A percentile compares a stretch with the other conserved stretches of the same genome.
phyloP scores from a whole-genome alignment of 2,888 invertebrate genomes.

The Polietes domitor region DNA sequence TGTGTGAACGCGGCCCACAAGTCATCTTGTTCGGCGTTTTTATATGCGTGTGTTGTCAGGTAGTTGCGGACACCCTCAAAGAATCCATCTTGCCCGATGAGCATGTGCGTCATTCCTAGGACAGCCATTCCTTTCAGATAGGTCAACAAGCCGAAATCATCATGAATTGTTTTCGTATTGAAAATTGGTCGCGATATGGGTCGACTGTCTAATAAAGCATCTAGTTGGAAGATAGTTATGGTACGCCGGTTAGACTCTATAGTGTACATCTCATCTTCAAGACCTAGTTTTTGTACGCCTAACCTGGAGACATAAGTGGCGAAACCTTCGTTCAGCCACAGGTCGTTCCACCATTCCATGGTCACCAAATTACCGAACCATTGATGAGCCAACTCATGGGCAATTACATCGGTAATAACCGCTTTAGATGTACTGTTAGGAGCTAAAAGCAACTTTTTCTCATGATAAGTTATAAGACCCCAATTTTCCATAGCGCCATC shows the following conservation, averaged over 20 bases:
- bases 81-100: slow-evolving; percentile 90
- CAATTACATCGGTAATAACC: too few species aligned
- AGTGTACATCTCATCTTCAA: slow-evolving; percentile 82
- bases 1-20: slow-evolving; percentile 88
- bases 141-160: slow-evolving; percentile 92
- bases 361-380: too few species aligned
- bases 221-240: slow-evolving; percentile 84
- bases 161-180: slow-evolving; percentile 87
- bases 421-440: slow-evolving; percentile 84
- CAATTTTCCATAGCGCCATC: slow-evolving; percentile 88
- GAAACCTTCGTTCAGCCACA: too few species aligned
- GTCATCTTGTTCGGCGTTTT: too few species aligned
- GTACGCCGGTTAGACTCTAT: slow-evolving; percentile 83
- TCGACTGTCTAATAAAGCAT: slow-evolving; percentile 89
- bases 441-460: slow-evolving; percentile 87
- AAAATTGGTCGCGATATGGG: too few species aligned
- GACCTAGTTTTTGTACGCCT: slow-evolving; percentile 83
- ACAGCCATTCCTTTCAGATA: slow-evolving; percentile 92
- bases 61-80: slow-evolving; percentile 86
- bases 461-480: slow-evolving; percentile 91
- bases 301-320: too few species aligned
- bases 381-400: slow-evolving; percentile 88
- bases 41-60: slow-evolving; percentile 84
- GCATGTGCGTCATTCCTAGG: slow-evolving; percentile 94
- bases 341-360: too few species aligned